phyloP scores from a whole-genome alignment of 2,113 vertebrate species.

The Tretioscincus oriximinensis region DNA sequence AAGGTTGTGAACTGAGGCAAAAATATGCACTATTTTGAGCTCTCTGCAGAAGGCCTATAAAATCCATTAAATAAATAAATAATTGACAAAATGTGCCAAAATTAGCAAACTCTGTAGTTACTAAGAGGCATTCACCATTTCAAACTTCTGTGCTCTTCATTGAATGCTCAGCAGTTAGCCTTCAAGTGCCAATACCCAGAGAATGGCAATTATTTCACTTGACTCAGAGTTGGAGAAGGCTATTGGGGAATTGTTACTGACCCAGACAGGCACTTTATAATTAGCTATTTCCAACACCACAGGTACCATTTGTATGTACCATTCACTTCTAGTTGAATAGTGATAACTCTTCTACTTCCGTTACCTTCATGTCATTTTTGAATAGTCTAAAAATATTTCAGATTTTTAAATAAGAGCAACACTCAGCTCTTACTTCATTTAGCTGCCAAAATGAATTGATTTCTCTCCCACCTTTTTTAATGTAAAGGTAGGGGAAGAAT shows the following conservation, averaged over 20 bases:
- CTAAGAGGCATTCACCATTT: not conserved
- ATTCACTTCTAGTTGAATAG: conserved; percentile 7
- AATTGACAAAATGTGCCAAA: no score
- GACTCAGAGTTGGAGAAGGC: not conserved
- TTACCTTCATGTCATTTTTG: conserved; percentile 25
- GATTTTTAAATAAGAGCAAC: conserved; percentile 14
- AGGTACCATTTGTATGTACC: conserved; percentile 22
- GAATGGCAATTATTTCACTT: not conserved
- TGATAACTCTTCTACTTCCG: not conserved
- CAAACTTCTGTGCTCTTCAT: not conserved
- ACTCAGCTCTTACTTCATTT: conserved; percentile 19
- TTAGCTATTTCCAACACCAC: conserved; percentile 34
- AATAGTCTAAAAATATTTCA: conserved; percentile 24
- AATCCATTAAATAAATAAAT: no score
- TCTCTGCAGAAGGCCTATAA: no score
- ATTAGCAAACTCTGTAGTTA: no score
- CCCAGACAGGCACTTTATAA: conserved; percentile 28
- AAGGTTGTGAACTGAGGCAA: no score
- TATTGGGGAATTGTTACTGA: conserved; percentile 21
- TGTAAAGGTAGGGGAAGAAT: not conserved
- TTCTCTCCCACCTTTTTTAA: not conserved
- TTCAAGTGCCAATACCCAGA: not conserved
- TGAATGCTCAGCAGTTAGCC: conserved; percentile 1
- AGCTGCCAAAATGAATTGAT: conserved; percentile 28
- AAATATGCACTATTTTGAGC: no score